These are phyloP conservation scores for Eulemur macaco DNA, from an alignment of 2,113 vertebrate species.

Conservation along the genomic window DNA sequence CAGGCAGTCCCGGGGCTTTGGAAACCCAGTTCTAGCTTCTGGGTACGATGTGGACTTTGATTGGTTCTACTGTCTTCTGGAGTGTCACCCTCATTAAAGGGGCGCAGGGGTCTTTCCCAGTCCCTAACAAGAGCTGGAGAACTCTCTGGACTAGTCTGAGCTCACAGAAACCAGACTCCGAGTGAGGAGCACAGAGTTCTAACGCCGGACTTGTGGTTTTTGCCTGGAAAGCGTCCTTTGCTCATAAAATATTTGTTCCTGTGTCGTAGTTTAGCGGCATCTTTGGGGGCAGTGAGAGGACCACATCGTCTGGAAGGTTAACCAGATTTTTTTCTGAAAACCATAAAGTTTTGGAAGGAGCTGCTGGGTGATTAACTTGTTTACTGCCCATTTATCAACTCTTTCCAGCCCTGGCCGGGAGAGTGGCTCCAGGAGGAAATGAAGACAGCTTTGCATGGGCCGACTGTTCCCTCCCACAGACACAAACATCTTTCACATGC, in stretches of 20 bases:
- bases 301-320: neutral
- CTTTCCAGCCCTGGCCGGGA: neutral
- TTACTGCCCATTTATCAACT: neutral
- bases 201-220: neutral
- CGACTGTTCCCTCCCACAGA: fast-evolving
- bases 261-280: neutral
- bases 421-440: too few species aligned
- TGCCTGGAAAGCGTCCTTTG: neutral
- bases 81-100: neutral
- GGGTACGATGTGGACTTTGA: neutral
- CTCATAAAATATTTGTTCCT: neutral
- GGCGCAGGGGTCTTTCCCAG: neutral
- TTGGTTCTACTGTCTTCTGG: neutral
- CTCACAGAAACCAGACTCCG: neutral
- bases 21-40: neutral
- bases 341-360: neutral
- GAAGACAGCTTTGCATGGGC: neutral
- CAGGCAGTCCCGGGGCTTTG: neutral
- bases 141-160: neutral
- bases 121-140: neutral
- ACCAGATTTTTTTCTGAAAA: neutral
- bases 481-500: fast-evolving
- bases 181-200: neutral
- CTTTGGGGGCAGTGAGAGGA: neutral
- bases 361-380: neutral